Percentiles rank a stretch among this genome's conserved stretches.
phyloP scores from a whole-genome alignment of 2,888 invertebrate species.

The Bellardia pandia region DNA sequence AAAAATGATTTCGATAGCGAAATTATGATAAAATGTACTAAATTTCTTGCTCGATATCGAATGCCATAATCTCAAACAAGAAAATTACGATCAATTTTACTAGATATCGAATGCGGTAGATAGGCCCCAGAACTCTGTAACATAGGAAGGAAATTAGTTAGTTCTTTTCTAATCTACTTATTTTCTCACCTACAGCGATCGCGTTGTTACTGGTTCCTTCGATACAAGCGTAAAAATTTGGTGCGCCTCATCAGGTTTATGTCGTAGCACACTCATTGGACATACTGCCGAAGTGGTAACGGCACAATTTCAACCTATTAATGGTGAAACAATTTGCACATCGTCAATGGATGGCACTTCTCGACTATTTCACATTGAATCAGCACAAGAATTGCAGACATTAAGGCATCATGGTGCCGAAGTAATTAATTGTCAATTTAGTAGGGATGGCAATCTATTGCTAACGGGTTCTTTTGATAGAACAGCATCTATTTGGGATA shows the following conservation, averaged over 20 bases:
- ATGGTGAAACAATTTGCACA: conserved; percentile 87
- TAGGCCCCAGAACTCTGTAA: no score
- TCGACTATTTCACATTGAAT: conserved; percentile 88
- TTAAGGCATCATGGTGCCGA: conserved; percentile 90
- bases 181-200: conserved; percentile 85
- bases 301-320: conserved; percentile 87
- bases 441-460: conserved; percentile 88
- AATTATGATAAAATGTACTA: no score
- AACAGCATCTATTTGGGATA: conserved; percentile 91
- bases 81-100: no score
- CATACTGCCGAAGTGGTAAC: conserved; percentile 91
- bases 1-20: no score
- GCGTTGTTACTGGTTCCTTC: conserved; percentile 91
- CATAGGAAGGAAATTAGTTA: no score
- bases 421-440: conserved; percentile 90
- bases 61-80: no score
- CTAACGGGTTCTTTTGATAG: conserved; percentile 93
- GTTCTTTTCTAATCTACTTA: no score
- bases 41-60: no score
- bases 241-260: conserved; percentile 88
- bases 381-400: conserved; percentile 87
- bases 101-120: no score
- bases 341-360: conserved; percentile 91
- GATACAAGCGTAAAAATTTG: conserved; percentile 92
- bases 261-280: conserved; percentile 89